phyloP scores from a whole-genome alignment of 2,888 invertebrate species.

The Rotaria sp. region DNA sequence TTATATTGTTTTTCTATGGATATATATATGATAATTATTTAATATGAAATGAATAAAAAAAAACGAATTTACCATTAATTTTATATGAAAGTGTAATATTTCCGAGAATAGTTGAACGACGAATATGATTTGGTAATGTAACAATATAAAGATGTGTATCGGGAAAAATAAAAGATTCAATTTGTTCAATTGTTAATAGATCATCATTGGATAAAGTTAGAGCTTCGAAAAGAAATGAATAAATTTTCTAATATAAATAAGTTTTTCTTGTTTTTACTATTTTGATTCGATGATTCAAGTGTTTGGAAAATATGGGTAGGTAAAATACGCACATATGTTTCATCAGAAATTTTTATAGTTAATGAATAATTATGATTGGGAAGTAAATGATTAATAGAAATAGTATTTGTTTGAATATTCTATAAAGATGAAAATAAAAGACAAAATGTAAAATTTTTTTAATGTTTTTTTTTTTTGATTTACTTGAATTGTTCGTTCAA shows the following conservation, averaged over 20 bases:
- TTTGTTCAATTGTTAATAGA: background rate
- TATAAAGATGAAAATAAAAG: background rate
- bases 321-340: background rate
- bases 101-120: background rate
- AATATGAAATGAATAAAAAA: too few relatives aligned
- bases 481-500: background rate
- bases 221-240: background rate
- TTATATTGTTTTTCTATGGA: background rate
- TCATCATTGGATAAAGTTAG: background rate
- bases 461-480: background rate
- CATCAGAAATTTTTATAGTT: background rate
- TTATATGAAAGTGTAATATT: background rate
- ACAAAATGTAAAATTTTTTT: background rate
- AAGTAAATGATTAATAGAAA: background rate
- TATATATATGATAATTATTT: too few relatives aligned
- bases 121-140: background rate
- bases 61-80: background rate
- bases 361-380: background rate
- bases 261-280: background rate
- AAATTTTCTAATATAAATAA: background rate
- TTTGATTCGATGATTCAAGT: background rate
- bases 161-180: slow-evolving; percentile 7
- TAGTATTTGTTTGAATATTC: background rate
- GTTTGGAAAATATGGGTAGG: background rate
- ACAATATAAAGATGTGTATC: background rate